These are phyloP conservation scores for Drosophila percnosoma DNA, from an alignment of 2,888 invertebrate genomes.

Conservation along the genomic window DNA sequence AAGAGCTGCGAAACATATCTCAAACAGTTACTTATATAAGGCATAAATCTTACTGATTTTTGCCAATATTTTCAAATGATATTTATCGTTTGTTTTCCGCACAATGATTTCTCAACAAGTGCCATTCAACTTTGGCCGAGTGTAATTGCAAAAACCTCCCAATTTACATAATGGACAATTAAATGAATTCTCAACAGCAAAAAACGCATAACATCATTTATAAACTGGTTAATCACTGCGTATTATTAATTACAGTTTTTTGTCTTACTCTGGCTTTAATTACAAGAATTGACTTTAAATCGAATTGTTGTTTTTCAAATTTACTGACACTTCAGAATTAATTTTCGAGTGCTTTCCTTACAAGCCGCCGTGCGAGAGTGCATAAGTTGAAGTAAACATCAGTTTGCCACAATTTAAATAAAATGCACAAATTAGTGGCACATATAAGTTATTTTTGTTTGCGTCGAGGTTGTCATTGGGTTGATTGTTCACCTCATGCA, in stretches of 20 bases:
- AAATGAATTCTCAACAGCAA: conserved; percentile 11
- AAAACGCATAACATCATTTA: conserved; percentile 29
- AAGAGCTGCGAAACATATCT: neutral
- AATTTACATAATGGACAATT: conserved; percentile 51
- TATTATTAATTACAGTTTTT: conserved; percentile 9
- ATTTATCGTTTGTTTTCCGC: conserved; percentile 3
- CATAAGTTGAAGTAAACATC: neutral
- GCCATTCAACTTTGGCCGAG: conserved; percentile 50
- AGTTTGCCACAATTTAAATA: conserved; percentile 4
- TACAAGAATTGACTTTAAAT: conserved; percentile 24
- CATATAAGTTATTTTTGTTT: conserved; percentile 7
- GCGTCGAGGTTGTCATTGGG: conserved; percentile 41
- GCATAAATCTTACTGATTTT: neutral
- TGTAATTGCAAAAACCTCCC: conserved; percentile 3
- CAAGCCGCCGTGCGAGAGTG: neutral
- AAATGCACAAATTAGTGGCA: neutral
- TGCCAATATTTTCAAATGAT: neutral
- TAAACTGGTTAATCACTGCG: conserved; percentile 43
- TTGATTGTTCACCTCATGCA: conserved; percentile 12
- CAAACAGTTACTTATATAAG: neutral
- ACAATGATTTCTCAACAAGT: conserved; percentile 10
- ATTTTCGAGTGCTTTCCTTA: neutral
- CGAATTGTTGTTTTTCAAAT: conserved; percentile 14
- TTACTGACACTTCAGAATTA: conserved; percentile 12
- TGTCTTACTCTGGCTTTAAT: conserved; percentile 27